A percentile compares a stretch with the other conserved stretches of the same genome.
These are phyloP conservation scores for Pammene fasciana DNA, from an alignment of 2,888 invertebrate species.

Conservation along the genomic window DNA sequence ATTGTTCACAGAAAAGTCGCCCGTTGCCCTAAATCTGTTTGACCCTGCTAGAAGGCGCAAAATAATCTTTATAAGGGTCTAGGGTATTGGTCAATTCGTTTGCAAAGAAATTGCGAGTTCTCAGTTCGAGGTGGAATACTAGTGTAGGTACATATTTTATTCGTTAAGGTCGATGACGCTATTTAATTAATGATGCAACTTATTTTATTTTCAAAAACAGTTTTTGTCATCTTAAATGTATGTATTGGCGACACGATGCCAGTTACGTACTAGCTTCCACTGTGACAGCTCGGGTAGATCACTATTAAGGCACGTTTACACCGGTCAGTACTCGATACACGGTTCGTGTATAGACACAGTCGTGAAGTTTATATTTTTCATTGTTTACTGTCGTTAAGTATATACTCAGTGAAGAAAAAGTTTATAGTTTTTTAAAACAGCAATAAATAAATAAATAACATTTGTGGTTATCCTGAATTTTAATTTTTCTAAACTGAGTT, in stretches of 20 bases:
- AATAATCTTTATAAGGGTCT: no score
- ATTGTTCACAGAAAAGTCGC: no score
- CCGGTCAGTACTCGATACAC: neutral
- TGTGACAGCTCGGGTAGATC: neutral
- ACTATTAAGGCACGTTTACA: neutral
- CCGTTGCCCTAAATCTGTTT: no score
- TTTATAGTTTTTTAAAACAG: neutral
- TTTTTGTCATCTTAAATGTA: neutral
- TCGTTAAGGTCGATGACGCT: slow-evolving; percentile 2
- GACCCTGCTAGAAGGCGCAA: no score
- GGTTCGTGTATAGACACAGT: neutral
- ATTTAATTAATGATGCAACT: slow-evolving; percentile 9
- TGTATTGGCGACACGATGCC: neutral
- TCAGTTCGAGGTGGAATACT: no score
- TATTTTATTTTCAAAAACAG: neutral
- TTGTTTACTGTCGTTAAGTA: neutral
- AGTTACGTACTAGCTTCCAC: slow-evolving; percentile 7
- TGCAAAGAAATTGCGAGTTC: no score
- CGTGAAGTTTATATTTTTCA: neutral
- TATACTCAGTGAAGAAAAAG: no score
- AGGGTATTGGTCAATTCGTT: no score
- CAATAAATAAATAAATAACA: no score
- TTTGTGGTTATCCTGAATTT: neutral
- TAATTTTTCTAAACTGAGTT: no score
- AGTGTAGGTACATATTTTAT: no score